Evolutionary conservation across 2,113 vertebrate species (phyloP).

Genomic region (Neodon shergylaensis): DNA sequence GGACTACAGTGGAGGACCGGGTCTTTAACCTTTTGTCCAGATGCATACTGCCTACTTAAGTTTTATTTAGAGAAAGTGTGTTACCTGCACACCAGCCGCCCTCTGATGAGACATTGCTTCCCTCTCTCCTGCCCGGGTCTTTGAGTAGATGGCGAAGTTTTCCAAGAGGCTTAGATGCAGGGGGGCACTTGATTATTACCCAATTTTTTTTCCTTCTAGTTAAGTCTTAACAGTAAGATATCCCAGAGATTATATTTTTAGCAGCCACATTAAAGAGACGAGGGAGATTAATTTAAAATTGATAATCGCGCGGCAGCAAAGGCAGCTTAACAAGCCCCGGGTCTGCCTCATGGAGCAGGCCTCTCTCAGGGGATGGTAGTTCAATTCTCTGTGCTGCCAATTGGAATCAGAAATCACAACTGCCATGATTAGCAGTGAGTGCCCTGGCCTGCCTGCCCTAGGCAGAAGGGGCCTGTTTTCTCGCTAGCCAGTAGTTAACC

Average conservation of each 20-base stretch:
- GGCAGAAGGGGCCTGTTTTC: constrained; percentile 76
- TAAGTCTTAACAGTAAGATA: constrained; percentile 84
- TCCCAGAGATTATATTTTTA: constrained; percentile 88
- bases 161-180: constrained; percentile 77
- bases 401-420: constrained; percentile 91
- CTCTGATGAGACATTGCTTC: constrained; percentile 52
- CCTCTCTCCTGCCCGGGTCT: constrained; percentile 74
- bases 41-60: constrained; percentile 74
- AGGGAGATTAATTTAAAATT: constrained; percentile 89
- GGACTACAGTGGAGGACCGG: constrained; percentile 84
- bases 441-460: constrained; percentile 84
- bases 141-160: constrained; percentile 70
- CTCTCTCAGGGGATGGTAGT: constrained; percentile 85
- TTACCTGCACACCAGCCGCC: constrained; percentile 69
- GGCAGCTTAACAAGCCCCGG: constrained; percentile 87
- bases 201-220: constrained; percentile 79
- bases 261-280: constrained; percentile 85
- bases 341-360: constrained; percentile 84
- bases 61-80: constrained; percentile 82
- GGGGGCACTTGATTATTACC: constrained; percentile 83
- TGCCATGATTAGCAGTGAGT: constrained; percentile 89
- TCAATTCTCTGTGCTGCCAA: constrained; percentile 90
- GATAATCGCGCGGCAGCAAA: constrained; percentile 85
- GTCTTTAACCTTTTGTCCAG: constrained; percentile 85
- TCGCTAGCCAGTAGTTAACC: constrained; percentile 75